Base-by-base conservation (phyloP, 2,888 invertebrate genomes). In the Bhutanitis thaidina region DNA sequence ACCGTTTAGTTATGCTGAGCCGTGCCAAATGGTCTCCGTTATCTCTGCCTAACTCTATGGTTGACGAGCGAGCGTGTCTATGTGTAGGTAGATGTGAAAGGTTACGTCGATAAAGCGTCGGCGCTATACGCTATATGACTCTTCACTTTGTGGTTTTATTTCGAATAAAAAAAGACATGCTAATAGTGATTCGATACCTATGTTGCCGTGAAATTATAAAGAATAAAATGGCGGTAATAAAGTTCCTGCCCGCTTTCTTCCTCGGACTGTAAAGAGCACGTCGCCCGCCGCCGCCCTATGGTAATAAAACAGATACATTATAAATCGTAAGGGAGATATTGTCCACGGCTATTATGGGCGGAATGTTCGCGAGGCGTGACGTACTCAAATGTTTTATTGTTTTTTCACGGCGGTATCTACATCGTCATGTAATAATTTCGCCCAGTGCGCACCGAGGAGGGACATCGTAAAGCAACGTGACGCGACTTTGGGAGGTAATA, bases 331-430 rank as follows among this genome's bases (percentile, higher is more conserved):
- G 78, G 71, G 77, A 75, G 75, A 72, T 76, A 79, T 74, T 75
- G 78, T 73, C 71, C 71, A 68, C 65, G 70, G 76, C 71, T 67
- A 77, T 80, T 76, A 77, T 68, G 64, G 66, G 65, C 73, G 70
- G 75, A 74, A 77, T 72, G 75, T 66, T 63, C 69, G 73, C 71
- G 65, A 67, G 74, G 76, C 81, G 80, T 80, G 78, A 69, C 76
- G 82, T 77, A 77, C 65, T 83, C 81, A 82, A 81, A 80, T 71
- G 57, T 81, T 84, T 84, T 84, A 84, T 82, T 81, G 81, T 78
- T 69, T 70, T 79, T 82, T 81, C 76, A 81, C 77, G 78, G 62
- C 64, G 69, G 58, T 69, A 74, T 77, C 73, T 73, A 70, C 76
- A 78, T 78, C 73, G 71, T 71, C 62, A 67, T 72, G 74, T 77